phyloP scores from a whole-genome alignment of 2,797 vertebrate genomes.

The Smutsia temminckii region DNA sequence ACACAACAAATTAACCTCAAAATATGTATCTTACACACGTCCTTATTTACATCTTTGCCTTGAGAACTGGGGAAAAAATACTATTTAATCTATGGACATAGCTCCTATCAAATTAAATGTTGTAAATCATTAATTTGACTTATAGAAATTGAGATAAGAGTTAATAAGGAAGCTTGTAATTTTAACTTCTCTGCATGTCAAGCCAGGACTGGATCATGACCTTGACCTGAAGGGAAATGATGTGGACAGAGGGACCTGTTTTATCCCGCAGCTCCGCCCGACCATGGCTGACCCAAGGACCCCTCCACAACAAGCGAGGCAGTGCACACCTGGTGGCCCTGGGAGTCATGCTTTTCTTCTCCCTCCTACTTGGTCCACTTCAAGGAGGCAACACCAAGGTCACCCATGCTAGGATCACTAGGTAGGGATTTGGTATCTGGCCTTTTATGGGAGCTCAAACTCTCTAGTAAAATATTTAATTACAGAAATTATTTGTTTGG shows the following conservation, averaged over 20 bases:
- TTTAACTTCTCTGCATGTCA: neutral
- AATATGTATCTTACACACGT: neutral
- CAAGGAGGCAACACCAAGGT: neutral
- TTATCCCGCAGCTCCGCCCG: neutral
- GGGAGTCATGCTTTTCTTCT: neutral
- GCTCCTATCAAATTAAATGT: neutral
- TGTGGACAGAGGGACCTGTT: neutral
- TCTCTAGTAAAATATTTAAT: neutral
- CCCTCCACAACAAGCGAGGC: neutral
- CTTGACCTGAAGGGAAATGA: neutral
- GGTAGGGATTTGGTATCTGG: neutral
- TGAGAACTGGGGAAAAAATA: slow-evolving; percentile 34
- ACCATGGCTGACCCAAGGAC: neutral
- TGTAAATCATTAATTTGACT: neutral
- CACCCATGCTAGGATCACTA: neutral
- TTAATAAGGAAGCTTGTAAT: neutral
- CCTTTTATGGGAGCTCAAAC: neutral
- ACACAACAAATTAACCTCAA: neutral
- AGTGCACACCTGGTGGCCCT: neutral
- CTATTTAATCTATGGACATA: neutral
- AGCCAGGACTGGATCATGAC: neutral
- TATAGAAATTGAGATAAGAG: neutral
- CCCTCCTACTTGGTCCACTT: neutral
- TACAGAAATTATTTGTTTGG: neutral
- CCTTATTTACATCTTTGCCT: slow-evolving; percentile 5